Evolutionary conservation across 1,140 invertebrate species (phyloP).

Genomic region (Anastrepha obliqua): DNA sequence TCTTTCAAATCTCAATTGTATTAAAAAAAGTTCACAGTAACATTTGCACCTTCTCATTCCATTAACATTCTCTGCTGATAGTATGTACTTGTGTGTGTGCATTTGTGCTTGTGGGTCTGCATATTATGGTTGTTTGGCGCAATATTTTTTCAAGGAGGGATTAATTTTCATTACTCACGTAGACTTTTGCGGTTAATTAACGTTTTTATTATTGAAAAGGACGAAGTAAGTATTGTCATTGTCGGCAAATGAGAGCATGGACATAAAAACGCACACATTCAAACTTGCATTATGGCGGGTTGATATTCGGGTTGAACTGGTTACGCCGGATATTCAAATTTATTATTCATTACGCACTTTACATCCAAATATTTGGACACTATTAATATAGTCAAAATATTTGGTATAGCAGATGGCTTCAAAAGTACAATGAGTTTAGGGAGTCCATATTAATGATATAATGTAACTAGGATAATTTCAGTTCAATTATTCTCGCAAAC

Average conservation of each 20-base stretch:
- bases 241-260: background rate
- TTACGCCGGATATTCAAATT: too few relatives aligned
- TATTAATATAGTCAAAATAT: background rate
- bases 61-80: too few relatives aligned
- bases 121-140: background rate
- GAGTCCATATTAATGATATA: too few relatives aligned
- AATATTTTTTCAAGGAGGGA: conserved; percentile 30
- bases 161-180: conserved; percentile 53
- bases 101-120: background rate
- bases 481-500: too few relatives aligned
- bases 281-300: background rate
- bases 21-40: too few relatives aligned
- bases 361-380: background rate
- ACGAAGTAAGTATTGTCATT: background rate
- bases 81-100: background rate
- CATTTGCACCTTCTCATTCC: too few relatives aligned
- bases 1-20: too few relatives aligned
- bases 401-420: too few relatives aligned
- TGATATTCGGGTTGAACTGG: too few relatives aligned
- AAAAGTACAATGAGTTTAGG: too few relatives aligned
- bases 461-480: too few relatives aligned
- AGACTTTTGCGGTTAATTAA: conserved; percentile 60
- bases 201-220: conserved; percentile 52
- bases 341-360: background rate
- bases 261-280: too few relatives aligned